Conservation (phyloP, 2,888 invertebrate species). For the Leptogaster cylindrica region DNA sequence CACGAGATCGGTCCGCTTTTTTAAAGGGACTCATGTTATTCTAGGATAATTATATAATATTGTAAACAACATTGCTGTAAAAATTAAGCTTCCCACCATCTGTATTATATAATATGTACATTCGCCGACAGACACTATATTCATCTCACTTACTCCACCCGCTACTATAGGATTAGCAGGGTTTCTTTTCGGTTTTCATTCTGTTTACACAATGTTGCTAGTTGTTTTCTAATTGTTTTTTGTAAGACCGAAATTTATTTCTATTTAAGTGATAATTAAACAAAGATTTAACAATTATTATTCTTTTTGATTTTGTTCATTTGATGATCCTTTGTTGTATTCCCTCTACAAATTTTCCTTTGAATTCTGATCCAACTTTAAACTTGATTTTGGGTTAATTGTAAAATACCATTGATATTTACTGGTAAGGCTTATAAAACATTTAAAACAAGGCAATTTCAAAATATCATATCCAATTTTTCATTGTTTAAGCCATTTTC, state of each 20-base stretch:
- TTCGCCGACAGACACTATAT: background rate
- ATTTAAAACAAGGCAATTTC: too few species aligned
- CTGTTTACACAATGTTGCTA: conserved; percentile 19
- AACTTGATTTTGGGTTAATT: too few species aligned
- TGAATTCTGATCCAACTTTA: too few species aligned
- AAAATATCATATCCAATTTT: too few species aligned
- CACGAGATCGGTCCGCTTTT: background rate
- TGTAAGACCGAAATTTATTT: conserved; percentile 20
- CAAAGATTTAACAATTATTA: background rate
- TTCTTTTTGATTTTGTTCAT: background rate
- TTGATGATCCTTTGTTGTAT: background rate
- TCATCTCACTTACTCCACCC: background rate
- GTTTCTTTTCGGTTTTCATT: background rate
- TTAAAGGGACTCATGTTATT: background rate
- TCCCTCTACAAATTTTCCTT: too few species aligned
- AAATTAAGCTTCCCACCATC: background rate
- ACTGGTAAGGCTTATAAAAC: too few species aligned
- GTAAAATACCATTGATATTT: too few species aligned
- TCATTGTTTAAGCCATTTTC: too few species aligned
- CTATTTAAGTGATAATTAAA: conserved; percentile 18
- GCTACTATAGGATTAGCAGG: background rate
- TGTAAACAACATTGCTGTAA: background rate
- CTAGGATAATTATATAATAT: background rate
- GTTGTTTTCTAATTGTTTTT: conserved; percentile 32
- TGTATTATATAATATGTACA: conserved; percentile 2